Evolutionary conservation across 2,113 vertebrate species (phyloP), one percentile per base, ranked within the genome.

Genomic region (Ahaetulla prasina): DNA sequence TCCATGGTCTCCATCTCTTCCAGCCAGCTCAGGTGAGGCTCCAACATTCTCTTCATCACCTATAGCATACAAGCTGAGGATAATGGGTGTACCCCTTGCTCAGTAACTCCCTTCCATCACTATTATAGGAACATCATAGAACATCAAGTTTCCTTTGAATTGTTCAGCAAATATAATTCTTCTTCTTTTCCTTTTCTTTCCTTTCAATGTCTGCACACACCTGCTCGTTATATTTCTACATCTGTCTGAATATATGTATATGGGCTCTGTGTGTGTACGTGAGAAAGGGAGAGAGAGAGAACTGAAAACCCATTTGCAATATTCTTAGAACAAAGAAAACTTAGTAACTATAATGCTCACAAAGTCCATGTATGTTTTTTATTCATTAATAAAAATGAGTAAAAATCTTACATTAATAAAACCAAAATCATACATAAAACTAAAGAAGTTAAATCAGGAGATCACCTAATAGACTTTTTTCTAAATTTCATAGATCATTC

Each of bases 1-100:
- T 25, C 99, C 99, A 0, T 99, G 99, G 99, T 99, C 99, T 90
- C 99, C 99, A 53, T 99, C 99, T 85, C 98, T 99, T 94, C 99
- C 99, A 90, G 99, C 99, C 96, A 99, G 98, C 97, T 99, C 99
- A 97, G 99, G 99, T 99, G 98, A 95, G 93, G 30, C 6, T 23
- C 23, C 18, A 80, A 43, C 74, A 43, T 22, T 80, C 18, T 8
- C 35, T 23, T 20, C 18, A 3, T 80, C 18, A 9, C 35, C 74
- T 43, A 43, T 22, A 22, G 35, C 74, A 80, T 22, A 39, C 20
- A 39, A 43, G 35, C 35, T 39, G 74, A 80, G 74, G 35, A 80
- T 80, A 80, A 80, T 0, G n/a, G 8, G 7, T 39, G 68, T 39
- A 39, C 2, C 63, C 16, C 30, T 68, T 68, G 5, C 63, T 68